A percentile compares a stretch with the other conserved stretches of the same genome.
Conservation (phyloP, 2,797 vertebrate species). For the Loriculus beryllinus region DNA sequence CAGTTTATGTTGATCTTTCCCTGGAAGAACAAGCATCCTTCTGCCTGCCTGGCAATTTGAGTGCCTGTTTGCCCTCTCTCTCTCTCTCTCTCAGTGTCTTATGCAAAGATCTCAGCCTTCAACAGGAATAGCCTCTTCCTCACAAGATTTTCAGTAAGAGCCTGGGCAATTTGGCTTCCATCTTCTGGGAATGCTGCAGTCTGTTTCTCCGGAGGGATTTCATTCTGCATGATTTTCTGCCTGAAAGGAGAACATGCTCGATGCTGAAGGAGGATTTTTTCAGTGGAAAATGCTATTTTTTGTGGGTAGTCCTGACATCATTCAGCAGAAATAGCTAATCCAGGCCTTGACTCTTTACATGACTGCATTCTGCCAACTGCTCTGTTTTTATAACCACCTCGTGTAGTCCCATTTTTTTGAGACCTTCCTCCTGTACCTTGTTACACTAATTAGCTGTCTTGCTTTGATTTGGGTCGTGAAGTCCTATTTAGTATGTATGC, state of each 20-base stretch:
- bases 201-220: not conserved
- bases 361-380: not conserved
- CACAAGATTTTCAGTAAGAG: not conserved
- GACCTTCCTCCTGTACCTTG: not conserved
- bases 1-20: not conserved
- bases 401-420: not conserved
- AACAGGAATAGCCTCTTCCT: not conserved
- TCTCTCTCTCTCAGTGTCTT: not conserved
- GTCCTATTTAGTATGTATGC: not conserved
- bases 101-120: not conserved
- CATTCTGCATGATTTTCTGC: not conserved
- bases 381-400: not conserved
- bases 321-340: not conserved
- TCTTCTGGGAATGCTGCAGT: not conserved
- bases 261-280: not conserved
- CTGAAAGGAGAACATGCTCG: not conserved
- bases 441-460: conserved; percentile 11
- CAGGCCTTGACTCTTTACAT: not conserved
- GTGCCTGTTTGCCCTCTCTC: not conserved
- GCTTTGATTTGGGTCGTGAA: not conserved
- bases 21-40: not conserved
- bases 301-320: not conserved
- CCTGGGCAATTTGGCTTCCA: not conserved
- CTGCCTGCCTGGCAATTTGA: not conserved
- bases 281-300: not conserved